These are phyloP conservation scores for Passerina amoena DNA, from an alignment of 2,113 vertebrate genomes.

Conservation along the genomic window DNA sequence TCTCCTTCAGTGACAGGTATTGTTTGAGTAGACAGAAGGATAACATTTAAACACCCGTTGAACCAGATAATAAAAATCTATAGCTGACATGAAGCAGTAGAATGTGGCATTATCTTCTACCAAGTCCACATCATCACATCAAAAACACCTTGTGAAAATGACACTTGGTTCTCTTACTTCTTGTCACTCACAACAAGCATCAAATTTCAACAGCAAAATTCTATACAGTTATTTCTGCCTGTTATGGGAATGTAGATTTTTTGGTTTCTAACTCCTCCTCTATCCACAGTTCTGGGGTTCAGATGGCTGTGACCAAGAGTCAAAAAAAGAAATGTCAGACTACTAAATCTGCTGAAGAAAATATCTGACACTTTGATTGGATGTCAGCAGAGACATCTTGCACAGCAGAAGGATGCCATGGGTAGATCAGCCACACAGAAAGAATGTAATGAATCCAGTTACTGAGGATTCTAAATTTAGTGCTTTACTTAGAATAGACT, in stretches of 20 bases:
- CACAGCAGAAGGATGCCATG: background rate
- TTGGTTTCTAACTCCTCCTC: background rate
- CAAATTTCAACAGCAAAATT: background rate
- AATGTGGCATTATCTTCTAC: background rate
- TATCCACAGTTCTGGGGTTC: background rate
- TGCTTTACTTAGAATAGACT: background rate
- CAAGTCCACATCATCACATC: background rate
- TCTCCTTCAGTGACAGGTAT: background rate
- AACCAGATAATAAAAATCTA: background rate
- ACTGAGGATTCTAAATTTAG: background rate
- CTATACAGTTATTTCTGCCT: background rate
- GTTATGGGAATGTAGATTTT: background rate
- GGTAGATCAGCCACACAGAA: background rate
- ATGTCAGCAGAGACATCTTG: constrained; percentile 45
- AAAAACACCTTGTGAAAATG: background rate
- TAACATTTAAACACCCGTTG: background rate
- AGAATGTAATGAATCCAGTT: background rate
- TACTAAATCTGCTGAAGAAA: background rate
- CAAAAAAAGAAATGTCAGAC: constrained; percentile 19
- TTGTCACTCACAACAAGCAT: background rate
- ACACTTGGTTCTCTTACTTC: background rate
- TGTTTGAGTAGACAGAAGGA: background rate
- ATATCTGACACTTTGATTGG: background rate
- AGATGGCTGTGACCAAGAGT: constrained; percentile 4
- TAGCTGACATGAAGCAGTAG: background rate